Base-by-base conservation (phyloP, 64 coral and sea anemone genomes). In the Montipora capricornis region DNA sequence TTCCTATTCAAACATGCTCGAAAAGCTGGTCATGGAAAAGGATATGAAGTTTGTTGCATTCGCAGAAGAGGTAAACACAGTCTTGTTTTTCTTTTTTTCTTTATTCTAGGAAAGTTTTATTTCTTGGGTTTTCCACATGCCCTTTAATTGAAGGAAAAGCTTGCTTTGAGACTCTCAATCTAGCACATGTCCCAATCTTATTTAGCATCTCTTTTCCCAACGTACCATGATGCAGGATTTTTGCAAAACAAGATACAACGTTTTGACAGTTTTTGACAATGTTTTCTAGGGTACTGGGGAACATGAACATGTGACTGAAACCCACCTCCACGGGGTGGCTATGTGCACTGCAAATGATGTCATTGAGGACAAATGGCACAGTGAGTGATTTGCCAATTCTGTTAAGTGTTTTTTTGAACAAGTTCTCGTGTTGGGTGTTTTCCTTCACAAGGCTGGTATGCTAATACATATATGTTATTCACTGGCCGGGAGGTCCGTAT, bases 21-120 rank as follows among this genome's bases (percentile, higher is more conserved):
- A 99, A 66, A 94, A 99, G 51, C 95, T 99, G 5, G 98, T 99
- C 19, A 96, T 89, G 62, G 98, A 99, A 67, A 93, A 89, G 46
- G 91, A 95, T 52, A 87, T 90, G 9, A 99, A 95, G 68, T 94
- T 99, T 5, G 91, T 93, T 6, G 98, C 91, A 16, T 94, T 91
- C 50, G 91, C 98, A 17, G 98, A 99, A 83, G 95, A 99, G 95
- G 98, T 99, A 14, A 50, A 73, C 5, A 26, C 6, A 3, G 13
- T 58, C 0, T 51, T 45, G 1, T 1, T 73, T 1, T 51, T 78
- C 16, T 8, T 78, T 19, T 16, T 6, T 47, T 16, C 15, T 12
- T 64, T 64, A 55, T 55, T 6, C 0, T 55, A 55, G 61, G 3
- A 7, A 64, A 3, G 0, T 17, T 64, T 55, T 55, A 7, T 55